phyloP scores from a whole-genome alignment of 2,888 invertebrate genomes.

The Hybos culiciformis region DNA sequence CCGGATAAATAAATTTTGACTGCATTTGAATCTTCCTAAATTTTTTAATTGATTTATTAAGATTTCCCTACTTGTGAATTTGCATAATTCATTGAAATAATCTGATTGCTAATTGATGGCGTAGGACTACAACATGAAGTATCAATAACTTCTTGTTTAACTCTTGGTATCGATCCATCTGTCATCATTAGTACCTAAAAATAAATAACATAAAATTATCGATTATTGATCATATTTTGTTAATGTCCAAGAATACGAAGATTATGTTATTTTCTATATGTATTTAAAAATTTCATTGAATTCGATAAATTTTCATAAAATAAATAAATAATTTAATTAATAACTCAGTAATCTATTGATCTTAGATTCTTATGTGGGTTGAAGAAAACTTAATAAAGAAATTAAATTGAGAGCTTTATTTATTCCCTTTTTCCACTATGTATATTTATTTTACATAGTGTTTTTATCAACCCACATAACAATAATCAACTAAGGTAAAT shows the following conservation, averaged over 20 bases:
- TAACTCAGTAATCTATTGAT: background rate
- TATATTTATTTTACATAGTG: no score
- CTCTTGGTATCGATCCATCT: constrained; percentile 13
- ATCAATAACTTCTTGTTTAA: constrained; percentile 17
- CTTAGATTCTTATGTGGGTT: background rate
- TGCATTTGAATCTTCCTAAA: no score
- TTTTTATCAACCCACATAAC: no score
- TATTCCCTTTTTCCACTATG: no score
- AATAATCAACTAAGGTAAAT: no score
- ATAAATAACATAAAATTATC: background rate
- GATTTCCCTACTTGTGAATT: constrained; percentile 11
- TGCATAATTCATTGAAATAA: constrained; percentile 13
- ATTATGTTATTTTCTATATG: background rate
- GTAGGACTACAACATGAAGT: constrained; percentile 19
- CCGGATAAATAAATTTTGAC: no score
- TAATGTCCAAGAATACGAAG: background rate
- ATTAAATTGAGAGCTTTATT: no score
- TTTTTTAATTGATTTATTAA: no score
- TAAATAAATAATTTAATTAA: background rate
- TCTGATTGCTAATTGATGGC: constrained; percentile 15
- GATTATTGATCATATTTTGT: background rate
- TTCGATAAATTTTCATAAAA: background rate
- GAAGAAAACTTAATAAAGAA: no score
- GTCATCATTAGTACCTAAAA: constrained; percentile 17
- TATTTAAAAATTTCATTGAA: background rate